These are phyloP conservation scores for Rhabdophis nuchalis DNA, from an alignment of 2,797 vertebrate genomes.

Conservation along the genomic window DNA sequence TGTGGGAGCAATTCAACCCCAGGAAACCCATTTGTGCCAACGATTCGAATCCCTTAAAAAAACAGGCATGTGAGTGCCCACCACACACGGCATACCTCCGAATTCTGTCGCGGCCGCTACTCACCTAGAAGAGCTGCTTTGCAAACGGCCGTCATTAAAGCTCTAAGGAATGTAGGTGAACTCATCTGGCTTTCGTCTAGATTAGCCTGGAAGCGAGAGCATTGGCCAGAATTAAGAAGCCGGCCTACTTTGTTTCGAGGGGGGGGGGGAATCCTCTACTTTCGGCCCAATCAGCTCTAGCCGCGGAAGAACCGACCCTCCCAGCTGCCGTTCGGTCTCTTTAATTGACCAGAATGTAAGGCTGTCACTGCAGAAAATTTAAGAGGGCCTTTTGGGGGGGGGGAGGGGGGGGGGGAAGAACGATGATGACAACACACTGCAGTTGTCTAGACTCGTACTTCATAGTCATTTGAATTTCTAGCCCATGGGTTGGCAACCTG, in stretches of 20 bases:
- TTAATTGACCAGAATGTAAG: neutral
- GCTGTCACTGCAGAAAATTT: neutral
- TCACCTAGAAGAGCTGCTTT: slow-evolving; percentile 97
- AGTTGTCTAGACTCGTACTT: neutral
- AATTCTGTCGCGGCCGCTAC: slow-evolving; percentile 34
- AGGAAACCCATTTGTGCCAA: neutral
- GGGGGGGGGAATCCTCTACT: neutral
- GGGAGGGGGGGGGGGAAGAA: neutral
- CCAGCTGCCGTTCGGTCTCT: neutral
- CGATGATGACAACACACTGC: too few species aligned
- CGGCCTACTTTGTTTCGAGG: rapidly evolving
- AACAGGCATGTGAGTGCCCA: neutral
- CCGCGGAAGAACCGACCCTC: rapidly evolving
- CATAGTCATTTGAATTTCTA: neutral
- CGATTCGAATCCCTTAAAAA: neutral
- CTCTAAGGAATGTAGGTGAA: slow-evolving; percentile 94
- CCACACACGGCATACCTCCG: neutral
- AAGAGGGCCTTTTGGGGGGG: neutral
- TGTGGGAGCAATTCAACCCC: neutral
- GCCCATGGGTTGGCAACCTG: neutral
- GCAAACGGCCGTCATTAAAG: slow-evolving; percentile 97
- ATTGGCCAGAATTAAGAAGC: slow-evolving; percentile 31
- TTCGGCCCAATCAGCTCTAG: neutral
- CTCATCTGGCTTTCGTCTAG: slow-evolving; percentile 94
- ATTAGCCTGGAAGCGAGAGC: slow-evolving; percentile 79